Base-by-base conservation (phyloP, 2,888 invertebrate species). In the Oscheius sp. region DNA sequence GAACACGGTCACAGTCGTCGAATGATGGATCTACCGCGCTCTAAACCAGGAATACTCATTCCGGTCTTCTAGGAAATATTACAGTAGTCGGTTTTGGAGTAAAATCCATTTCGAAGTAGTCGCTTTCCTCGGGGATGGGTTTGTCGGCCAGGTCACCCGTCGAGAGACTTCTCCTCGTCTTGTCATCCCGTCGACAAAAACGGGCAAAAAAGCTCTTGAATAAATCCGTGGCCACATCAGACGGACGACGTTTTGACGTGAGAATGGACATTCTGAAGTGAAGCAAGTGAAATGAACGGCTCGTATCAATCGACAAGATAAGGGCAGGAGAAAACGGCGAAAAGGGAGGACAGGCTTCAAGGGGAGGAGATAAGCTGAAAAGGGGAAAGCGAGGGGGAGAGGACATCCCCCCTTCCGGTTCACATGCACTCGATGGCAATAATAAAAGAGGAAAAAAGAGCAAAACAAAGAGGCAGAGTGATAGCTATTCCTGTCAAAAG, bases 1-100 rank as follows among this genome's bases (percentile, higher is more conserved):
- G 80, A 5, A 82, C 78, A 2, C 76, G 77, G 45, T 82, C 82
- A 29, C 72, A 73, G 45, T 81, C 80, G 46, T 82, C 79, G 25
- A 77, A 79, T 53, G 78, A 75, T 7, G 76, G 58, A 21, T 78
- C 78, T 7, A 81, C 74, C 3, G 71, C 16, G 16, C 66, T 66
- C 66, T 66, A 27, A 66, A 66, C 45, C 9, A 13, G 46, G 1
- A 13, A 5, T 49, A 7, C 21, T 49, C 49, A 7, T 13, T 49
- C 9, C 2, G 13, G 41, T 21, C 16, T 16, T 49, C 5, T 3
- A 35, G 35, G 5, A 9, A 35, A 35, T 35, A 35, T 41, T 41
- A 73, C 73, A 0, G 76, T 78, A 16, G 76, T 78, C 13, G 80
- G 75, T 1, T 69, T 66, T 23, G 29, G 53, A 18, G 61, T 71